Evolutionary conservation across 2,888 invertebrate species (phyloP).

Genomic region (Cataglyphis altisquamis): DNA sequence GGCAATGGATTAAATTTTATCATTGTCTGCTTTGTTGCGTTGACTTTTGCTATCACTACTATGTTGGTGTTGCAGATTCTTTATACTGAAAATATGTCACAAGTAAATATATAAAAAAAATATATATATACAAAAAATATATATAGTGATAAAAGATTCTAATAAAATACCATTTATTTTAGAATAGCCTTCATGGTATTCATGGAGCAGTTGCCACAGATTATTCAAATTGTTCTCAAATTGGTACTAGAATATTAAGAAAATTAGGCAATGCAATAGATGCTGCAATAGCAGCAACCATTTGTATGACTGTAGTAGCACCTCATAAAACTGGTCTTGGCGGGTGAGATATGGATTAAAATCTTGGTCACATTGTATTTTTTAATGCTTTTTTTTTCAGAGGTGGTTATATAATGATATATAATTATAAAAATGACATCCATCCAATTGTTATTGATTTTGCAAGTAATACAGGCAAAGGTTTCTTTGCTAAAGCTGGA

Average conservation of each 20-base stretch:
- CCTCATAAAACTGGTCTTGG: conserved; percentile 92
- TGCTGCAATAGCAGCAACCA: conserved; percentile 91
- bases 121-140: neutral
- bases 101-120: conserved; percentile 86
- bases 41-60: conserved; percentile 90
- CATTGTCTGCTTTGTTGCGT: conserved; percentile 89
- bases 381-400: conserved; percentile 86
- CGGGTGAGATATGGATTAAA: conserved; percentile 88
- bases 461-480: conserved; percentile 81
- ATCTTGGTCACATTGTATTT: neutral
- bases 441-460: conserved; percentile 89
- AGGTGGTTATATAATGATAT: conserved; percentile 91
- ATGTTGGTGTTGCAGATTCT: conserved; percentile 92
- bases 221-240: conserved; percentile 90
- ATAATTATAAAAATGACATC: conserved; percentile 89
- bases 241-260: conserved; percentile 90
- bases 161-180: neutral
- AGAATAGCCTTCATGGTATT: conserved; percentile 69
- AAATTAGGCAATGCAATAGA: conserved; percentile 92
- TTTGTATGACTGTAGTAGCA: conserved; percentile 92
- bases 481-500: conserved; percentile 68
- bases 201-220: conserved; percentile 93
- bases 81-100: conserved; percentile 89
- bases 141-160: conserved; percentile 7
- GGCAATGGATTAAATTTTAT: conserved; percentile 90